These are phyloP conservation scores for Charanyca ferruginea DNA, from an alignment of 2,888 invertebrate species.

Conservation along the genomic window DNA sequence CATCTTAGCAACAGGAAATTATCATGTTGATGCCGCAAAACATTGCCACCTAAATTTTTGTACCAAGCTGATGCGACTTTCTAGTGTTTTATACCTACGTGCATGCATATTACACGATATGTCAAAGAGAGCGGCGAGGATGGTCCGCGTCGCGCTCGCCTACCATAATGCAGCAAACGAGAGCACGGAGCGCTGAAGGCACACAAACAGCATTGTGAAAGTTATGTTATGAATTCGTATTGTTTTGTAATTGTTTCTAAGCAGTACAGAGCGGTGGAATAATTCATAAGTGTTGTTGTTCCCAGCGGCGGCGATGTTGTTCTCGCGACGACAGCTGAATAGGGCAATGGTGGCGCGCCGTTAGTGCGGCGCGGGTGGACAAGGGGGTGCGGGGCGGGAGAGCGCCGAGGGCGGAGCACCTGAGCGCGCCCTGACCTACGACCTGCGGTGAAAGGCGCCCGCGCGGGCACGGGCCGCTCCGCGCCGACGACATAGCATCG, in stretches of 20 bases:
- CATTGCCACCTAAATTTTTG: conserved; percentile 69
- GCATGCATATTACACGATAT: conserved; percentile 41
- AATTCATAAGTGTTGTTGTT: conserved; percentile 88
- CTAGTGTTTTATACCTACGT: conserved; percentile 58
- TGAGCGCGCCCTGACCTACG: conserved; percentile 91
- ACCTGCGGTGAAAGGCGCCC: conserved; percentile 90
- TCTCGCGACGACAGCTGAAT: conserved; percentile 88
- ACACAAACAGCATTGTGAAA: conserved; percentile 84
- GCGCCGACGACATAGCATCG: conserved; percentile 81
- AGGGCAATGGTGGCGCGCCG: conserved; percentile 87
- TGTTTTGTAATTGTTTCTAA: conserved; percentile 89
- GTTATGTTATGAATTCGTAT: conserved; percentile 86
- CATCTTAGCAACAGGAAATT: conserved; percentile 85
- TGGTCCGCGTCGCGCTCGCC: conserved; percentile 41
- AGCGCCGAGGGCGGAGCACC: conserved; percentile 88
- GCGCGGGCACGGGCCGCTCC: conserved; percentile 79
- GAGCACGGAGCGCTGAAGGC: conserved; percentile 72
- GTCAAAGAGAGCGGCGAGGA: conserved; percentile 64
- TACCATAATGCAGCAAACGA: conserved; percentile 63
- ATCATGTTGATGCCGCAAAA: conserved; percentile 75
- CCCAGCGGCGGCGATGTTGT: conserved; percentile 84
- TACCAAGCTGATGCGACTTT: conserved; percentile 66
- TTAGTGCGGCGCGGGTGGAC: conserved; percentile 75
- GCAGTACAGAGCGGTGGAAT: conserved; percentile 84
- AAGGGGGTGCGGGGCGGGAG: conserved; percentile 60